These are phyloP conservation scores for Phyto melanocephala DNA, from an alignment of 2,888 invertebrate genomes.

Conservation along the genomic window DNA sequence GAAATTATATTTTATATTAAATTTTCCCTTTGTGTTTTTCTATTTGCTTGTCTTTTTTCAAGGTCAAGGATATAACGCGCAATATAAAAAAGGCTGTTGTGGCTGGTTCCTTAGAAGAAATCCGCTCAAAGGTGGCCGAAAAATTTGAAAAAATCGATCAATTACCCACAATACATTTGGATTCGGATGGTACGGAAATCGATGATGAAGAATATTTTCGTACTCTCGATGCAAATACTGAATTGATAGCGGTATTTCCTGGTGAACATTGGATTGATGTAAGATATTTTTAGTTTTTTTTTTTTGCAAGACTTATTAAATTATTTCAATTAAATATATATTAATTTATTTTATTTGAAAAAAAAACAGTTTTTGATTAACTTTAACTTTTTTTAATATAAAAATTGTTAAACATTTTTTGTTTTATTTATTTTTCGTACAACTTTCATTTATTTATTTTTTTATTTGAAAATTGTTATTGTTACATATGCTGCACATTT, in stretches of 20 bases:
- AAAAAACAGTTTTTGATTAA: background rate
- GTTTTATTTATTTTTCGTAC: background rate
- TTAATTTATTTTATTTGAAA: background rate
- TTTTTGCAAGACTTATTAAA: background rate
- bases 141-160: conserved; percentile 84
- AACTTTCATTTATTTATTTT: no score
- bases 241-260: conserved; percentile 88
- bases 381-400: background rate
- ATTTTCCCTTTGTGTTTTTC: background rate
- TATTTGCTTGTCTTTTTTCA: conserved; percentile 43
- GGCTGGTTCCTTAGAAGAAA: conserved; percentile 87
- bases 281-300: conserved; percentile 66
- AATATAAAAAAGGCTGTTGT: conserved; percentile 91
- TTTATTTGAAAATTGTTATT: no score
- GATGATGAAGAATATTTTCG: conserved; percentile 97
- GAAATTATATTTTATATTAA: background rate
- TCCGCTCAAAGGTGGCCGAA: conserved; percentile 86
- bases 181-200: conserved; percentile 95
- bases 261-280: conserved; percentile 86
- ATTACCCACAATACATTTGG: conserved; percentile 88
- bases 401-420: background rate
- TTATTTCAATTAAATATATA: background rate
- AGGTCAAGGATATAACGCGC: conserved; percentile 84
- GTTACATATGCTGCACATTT: background rate
- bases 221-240: conserved; percentile 92